Conservation (phyloP, 2,888 invertebrate genomes). For the Drosophila algonquin region DNA sequence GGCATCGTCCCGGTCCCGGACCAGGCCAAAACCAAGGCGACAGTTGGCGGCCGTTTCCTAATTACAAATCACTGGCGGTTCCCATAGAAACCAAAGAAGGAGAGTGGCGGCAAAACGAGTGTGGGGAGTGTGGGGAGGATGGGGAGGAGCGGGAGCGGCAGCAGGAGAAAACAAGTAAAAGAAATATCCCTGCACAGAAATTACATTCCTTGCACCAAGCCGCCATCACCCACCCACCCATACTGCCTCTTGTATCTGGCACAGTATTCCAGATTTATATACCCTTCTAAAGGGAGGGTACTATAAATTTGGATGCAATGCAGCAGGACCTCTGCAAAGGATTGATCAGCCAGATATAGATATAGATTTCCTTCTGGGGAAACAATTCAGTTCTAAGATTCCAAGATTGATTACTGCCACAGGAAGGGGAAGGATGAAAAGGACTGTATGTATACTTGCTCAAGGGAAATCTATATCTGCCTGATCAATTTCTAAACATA, state of each 20-base stretch:
- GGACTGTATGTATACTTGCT: too few species aligned
- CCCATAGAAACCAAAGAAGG: conserved; percentile 50
- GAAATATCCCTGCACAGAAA: conserved; percentile 56
- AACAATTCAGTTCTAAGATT: too few species aligned
- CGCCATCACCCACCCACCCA: background rate
- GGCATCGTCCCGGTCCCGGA: conserved; percentile 47
- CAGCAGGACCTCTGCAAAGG: too few species aligned
- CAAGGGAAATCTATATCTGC: too few species aligned
- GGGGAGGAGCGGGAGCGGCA: conserved; percentile 12
- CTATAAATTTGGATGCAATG: background rate
- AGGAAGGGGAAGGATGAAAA: too few species aligned
- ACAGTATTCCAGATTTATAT: background rate
- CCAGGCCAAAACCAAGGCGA: conserved; percentile 65
- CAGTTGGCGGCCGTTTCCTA: conserved; percentile 82
- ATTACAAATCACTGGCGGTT: conserved; percentile 82
- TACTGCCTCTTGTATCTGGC: background rate
- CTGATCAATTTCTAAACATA: too few species aligned
- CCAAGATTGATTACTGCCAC: too few species aligned
- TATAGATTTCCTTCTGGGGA: too few species aligned
- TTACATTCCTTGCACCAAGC: conserved; percentile 52
- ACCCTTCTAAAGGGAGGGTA: background rate
- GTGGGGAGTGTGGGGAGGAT: conserved; percentile 6
- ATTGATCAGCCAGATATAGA: too few species aligned
- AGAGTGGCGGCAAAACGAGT: background rate
- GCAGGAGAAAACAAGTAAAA: conserved; percentile 12